Percentiles rank a stretch among this genome's conserved stretches.
phyloP scores from a whole-genome alignment of 2,797 vertebrate species.

The Sciurus carolinensis region DNA sequence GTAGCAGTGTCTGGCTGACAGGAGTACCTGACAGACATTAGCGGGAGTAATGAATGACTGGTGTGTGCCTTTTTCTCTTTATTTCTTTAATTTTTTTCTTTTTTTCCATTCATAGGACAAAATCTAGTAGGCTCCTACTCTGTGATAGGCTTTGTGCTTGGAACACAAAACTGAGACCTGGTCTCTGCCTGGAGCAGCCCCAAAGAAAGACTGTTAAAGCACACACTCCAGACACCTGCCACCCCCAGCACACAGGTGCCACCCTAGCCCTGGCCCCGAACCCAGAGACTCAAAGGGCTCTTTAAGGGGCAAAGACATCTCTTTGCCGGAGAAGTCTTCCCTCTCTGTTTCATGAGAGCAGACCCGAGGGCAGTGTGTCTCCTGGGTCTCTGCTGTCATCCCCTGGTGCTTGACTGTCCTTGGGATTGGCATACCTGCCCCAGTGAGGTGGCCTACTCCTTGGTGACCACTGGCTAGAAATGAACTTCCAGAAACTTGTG shows the following conservation, averaged over 20 bases:
- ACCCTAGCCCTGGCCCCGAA: neutral
- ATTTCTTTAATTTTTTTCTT: conserved; percentile 10
- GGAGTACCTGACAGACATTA: neutral
- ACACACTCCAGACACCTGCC: accelerated
- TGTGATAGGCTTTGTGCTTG: neutral
- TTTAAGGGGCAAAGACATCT: neutral
- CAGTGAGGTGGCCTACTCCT: neutral
- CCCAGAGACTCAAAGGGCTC: neutral
- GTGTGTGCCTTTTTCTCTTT: conserved; percentile 13
- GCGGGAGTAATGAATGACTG: neutral
- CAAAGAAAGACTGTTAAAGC: neutral
- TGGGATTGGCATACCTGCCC: neutral
- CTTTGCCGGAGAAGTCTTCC: neutral
- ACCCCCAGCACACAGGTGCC: accelerated
- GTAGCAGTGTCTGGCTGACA: neutral
- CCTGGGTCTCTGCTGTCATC: neutral
- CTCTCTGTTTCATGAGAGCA: neutral
- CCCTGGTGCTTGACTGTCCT: neutral
- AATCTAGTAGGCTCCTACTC: neutral
- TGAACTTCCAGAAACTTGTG: neutral
- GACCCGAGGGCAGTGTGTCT: neutral
- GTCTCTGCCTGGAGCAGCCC: neutral
- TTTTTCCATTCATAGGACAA: conserved; percentile 33
- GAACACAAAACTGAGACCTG: neutral
- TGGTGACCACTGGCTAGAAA: neutral